phyloP scores from a whole-genome alignment of 2,113 vertebrate genomes.

The Dendrocopos noguchii region DNA sequence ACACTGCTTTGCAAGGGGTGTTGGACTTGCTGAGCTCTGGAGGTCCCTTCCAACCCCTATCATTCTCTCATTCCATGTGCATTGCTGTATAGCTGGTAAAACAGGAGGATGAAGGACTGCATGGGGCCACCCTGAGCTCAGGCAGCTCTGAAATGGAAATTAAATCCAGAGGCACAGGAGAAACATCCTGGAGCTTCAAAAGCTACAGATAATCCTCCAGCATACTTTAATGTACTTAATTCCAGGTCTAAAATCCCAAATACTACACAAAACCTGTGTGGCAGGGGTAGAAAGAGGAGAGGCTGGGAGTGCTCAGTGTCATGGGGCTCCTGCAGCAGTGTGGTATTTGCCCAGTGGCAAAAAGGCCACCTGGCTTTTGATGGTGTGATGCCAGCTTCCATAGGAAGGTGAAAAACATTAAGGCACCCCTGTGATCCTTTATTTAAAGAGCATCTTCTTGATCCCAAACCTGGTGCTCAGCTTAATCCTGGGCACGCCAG shows the following conservation, averaged over 20 bases:
- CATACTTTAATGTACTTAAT: neutral
- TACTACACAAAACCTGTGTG: neutral
- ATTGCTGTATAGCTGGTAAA: accelerated
- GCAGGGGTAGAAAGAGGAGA: neutral
- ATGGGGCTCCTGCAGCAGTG: neutral
- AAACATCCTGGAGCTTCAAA: neutral
- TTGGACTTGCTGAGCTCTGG: no score
- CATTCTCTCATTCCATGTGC: accelerated
- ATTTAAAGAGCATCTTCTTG: neutral
- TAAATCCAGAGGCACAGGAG: neutral
- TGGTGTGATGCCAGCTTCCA: neutral
- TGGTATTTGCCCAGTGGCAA: neutral
- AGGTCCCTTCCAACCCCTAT: no score
- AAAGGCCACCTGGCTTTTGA: neutral
- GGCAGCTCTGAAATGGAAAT: neutral
- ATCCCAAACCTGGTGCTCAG: neutral
- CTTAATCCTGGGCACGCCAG: neutral
- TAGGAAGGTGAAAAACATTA: neutral
- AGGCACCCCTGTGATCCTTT: neutral
- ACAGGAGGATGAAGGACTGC: neutral
- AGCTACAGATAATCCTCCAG: neutral
- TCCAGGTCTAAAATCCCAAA: neutral
- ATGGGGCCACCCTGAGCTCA: neutral
- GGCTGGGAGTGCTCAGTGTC: neutral
- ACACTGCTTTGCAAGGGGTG: no score